Percentiles rank a stretch among this genome's conserved stretches.
Conservation (phyloP, 2,888 invertebrate genomes). For the Parnassius apollo region DNA sequence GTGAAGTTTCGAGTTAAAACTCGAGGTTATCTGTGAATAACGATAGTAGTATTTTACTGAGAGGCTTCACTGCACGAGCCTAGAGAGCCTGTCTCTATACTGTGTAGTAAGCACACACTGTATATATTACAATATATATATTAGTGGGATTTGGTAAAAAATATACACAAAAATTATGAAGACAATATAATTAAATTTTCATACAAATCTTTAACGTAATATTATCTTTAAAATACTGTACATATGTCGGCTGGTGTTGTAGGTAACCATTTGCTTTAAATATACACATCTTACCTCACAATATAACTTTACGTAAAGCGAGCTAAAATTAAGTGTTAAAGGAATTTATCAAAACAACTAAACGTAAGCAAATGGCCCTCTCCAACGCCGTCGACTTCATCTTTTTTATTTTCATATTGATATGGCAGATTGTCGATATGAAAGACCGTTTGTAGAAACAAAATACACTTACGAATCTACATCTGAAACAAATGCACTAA, state of each 20-base stretch:
- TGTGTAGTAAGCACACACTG: too few relatives aligned
- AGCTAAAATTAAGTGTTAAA: slow-evolving; percentile 23
- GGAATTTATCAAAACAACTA: slow-evolving; percentile 32
- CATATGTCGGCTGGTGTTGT: slow-evolving; percentile 72
- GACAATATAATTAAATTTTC: slow-evolving; percentile 86
- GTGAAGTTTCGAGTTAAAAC: too few relatives aligned
- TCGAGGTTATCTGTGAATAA: too few relatives aligned
- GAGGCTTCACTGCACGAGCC: too few relatives aligned
- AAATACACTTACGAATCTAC: slow-evolving; percentile 59
- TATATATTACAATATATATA: too few relatives aligned
- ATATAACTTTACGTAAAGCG: not conserved
- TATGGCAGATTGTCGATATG: slow-evolving; percentile 87
- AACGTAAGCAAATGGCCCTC: slow-evolving; percentile 57
- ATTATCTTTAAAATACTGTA: slow-evolving; percentile 90
- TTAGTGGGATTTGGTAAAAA: slow-evolving; percentile 40
- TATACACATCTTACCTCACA: slow-evolving; percentile 6
- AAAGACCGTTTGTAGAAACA: slow-evolving; percentile 69
- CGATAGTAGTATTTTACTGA: too few relatives aligned
- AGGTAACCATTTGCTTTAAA: slow-evolving; percentile 60
- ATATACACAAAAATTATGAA: slow-evolving; percentile 67
- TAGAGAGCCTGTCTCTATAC: too few relatives aligned
- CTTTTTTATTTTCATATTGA: slow-evolving; percentile 80
- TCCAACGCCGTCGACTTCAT: slow-evolving; percentile 63
- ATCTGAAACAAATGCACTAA: slow-evolving; percentile 72
- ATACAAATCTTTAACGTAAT: slow-evolving; percentile 91